Percentiles rank a stretch among this genome's conserved stretches.
Evolutionary conservation across 2,888 invertebrate species (phyloP).

Genomic region (Chloromyia formosa): DNA sequence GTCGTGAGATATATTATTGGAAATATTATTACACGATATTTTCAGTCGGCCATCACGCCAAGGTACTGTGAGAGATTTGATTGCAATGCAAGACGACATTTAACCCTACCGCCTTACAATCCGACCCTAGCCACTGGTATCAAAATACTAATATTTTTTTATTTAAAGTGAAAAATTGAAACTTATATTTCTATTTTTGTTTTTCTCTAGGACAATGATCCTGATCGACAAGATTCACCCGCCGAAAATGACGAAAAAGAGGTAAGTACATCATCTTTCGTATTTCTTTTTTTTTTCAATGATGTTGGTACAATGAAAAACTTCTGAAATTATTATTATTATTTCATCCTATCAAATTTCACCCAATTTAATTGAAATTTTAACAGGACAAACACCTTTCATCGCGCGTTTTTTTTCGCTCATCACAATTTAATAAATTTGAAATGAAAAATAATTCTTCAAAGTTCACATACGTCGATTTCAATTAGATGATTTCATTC

Average conservation of each 20-base stretch:
- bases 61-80: no score
- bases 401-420: not conserved
- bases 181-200: constrained; percentile 51
- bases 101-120: no score
- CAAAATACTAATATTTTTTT: no score
- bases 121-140: no score
- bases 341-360: not conserved
- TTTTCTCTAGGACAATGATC: constrained; percentile 72
- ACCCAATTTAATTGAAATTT: not conserved
- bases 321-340: not conserved
- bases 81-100: no score
- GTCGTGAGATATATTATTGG: no score
- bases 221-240: constrained; percentile 70
- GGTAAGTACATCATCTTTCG: constrained; percentile 60
- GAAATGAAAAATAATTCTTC: no score
- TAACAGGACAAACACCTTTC: not conserved
- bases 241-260: constrained; percentile 67
- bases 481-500: no score
- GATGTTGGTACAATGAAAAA: constrained; percentile 38
- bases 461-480: no score
- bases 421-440: not conserved
- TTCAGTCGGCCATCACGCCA: no score
- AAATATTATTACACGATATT: no score
- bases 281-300: not conserved
- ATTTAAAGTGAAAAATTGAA: no score